Percentiles rank a stretch among this genome's conserved stretches.
phyloP scores from a whole-genome alignment of 2,888 invertebrate species.

The Chloroclystis v-ata region DNA sequence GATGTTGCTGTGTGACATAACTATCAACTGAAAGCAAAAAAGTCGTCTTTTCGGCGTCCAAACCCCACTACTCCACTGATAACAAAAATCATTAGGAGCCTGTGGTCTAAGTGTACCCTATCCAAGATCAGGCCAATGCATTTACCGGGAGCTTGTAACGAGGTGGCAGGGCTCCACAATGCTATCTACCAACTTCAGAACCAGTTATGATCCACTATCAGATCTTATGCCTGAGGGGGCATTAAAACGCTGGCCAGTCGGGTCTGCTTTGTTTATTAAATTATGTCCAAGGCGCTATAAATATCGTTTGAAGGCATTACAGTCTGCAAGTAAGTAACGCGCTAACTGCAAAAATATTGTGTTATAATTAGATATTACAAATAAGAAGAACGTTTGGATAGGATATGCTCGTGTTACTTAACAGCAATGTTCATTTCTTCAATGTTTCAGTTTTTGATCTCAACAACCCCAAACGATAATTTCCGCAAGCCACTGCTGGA shows the following conservation, averaged over 20 bases:
- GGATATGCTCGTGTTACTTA: too few species aligned
- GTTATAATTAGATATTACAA: too few species aligned
- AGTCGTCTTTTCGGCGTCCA: too few species aligned
- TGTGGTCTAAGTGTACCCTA: slow-evolving; percentile 2
- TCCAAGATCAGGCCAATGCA: slow-evolving; percentile 30
- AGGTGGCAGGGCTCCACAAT: slow-evolving; percentile 72
- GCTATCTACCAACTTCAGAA: slow-evolving; percentile 69
- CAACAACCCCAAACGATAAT: too few species aligned
- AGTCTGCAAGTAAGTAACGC: slow-evolving; percentile 7
- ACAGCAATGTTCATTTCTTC: too few species aligned
- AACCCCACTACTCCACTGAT: too few species aligned
- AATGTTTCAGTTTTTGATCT: too few species aligned
- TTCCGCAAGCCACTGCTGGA: too few species aligned
- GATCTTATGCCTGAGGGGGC: slow-evolving; percentile 73
- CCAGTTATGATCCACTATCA: slow-evolving; percentile 76
- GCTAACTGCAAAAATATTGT: not conserved
- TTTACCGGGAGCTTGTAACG: slow-evolving; percentile 70
- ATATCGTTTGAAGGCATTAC: slow-evolving; percentile 45
- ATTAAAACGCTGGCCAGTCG: slow-evolving; percentile 51
- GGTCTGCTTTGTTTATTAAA: slow-evolving; percentile 77
- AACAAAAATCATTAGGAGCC: not conserved
- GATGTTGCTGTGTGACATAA: too few species aligned
- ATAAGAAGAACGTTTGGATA: too few species aligned
- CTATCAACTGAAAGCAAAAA: too few species aligned
- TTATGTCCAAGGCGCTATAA: slow-evolving; percentile 74